Evolutionary conservation across 2,797 vertebrate genomes (phyloP), one percentile per base, ranked within the genome.

Genomic region (Poeciliopsis infans): DNA sequence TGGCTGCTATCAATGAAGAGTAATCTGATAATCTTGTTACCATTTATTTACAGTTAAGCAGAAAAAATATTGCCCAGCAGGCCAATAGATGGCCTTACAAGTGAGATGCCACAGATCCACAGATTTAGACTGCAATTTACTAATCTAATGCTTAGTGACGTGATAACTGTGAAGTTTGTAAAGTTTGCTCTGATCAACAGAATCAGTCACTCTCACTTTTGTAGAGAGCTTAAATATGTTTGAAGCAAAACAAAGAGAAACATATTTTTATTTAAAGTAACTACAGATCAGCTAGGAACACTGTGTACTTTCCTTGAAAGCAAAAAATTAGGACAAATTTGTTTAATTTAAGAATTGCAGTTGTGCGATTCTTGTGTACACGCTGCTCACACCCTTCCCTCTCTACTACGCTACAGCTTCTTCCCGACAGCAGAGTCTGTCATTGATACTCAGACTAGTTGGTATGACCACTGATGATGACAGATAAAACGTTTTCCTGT

Each of bases 11-110:
- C 80, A 84, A 90, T 88, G 82, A 86, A 86, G 80, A 73, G 64
- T 92, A 92, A 93, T 94, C 91, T 91, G 82, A 88, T 93, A 90
- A 94, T 94, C 92, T 91, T 92, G 89, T 93, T 93, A 91, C 87
- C 78, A 86, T 61, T 88, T 92, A 92, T 94, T 91, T 93, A 90
- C 91, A 92, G 84, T 81, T 66, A 83, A 92, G 88, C 81, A 84
- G 88, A 82, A 82, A 84, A 75, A 84, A 85, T 90, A 89, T 89
- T 85, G 90, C 87, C 85, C 91, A 92, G 88, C 87, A 86, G 75
- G 86, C 31, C 70, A 77, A 77, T 66, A 68, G 79, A 36, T 61
- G 53, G 74, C 77, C 78, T 81, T 59, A 55, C 41, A 61, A 75
- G 80, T 0, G 61, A 74, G 79, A 87, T 69, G 85, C 73, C 75